Evolutionary conservation across 2,888 invertebrate species (phyloP).

Genomic region (Julus scanicus): DNA sequence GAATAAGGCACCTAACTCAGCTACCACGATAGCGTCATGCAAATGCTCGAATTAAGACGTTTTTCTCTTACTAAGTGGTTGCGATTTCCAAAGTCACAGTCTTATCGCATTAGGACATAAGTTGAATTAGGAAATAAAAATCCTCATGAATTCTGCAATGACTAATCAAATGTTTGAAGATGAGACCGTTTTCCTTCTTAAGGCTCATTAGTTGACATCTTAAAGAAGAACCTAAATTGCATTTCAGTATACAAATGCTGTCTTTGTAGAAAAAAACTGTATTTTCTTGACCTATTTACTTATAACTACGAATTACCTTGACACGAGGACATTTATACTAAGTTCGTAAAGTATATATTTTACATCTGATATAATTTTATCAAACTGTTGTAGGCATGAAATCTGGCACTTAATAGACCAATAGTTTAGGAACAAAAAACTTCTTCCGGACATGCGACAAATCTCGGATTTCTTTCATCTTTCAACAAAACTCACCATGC

Average conservation of each 20-base stretch:
- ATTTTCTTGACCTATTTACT: no score
- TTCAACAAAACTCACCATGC: no score
- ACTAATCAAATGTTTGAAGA: conserved; percentile 21
- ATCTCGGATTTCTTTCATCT: no score
- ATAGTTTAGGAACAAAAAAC: no score
- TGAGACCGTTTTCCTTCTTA: background rate
- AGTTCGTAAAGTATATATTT: no score
- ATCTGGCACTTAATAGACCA: no score
- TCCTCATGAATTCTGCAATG: conserved; percentile 33
- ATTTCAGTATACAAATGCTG: background rate
- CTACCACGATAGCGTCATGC: conserved; percentile 14
- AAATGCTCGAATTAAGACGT: conserved; percentile 23
- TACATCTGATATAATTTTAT: no score
- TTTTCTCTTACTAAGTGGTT: conserved; percentile 11
- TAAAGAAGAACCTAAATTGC: background rate
- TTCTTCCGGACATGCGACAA: no score
- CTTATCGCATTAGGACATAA: conserved; percentile 33
- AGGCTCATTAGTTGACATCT: conserved; percentile 33
- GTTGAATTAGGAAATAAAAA: conserved; percentile 33
- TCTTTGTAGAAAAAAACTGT: background rate
- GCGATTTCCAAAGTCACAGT: conserved; percentile 26
- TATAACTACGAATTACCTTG: no score
- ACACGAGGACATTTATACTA: no score
- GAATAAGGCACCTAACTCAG: background rate
- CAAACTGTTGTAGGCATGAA: no score